These are phyloP conservation scores for Drosophila parabipectinata DNA, from an alignment of 1,140 invertebrate genomes.

Conservation along the genomic window DNA sequence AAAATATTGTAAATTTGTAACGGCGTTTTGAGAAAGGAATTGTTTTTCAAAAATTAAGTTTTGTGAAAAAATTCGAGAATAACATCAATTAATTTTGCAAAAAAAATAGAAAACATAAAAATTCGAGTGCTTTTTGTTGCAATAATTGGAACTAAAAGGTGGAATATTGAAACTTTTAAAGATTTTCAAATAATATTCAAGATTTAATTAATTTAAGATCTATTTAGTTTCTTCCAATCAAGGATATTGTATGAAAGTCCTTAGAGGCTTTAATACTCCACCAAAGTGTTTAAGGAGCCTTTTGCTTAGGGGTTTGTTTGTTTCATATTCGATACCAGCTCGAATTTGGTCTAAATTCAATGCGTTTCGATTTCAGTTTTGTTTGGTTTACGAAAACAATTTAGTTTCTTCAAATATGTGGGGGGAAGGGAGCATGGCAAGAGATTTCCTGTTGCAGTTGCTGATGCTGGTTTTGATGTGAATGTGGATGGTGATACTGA, in stretches of 20 bases:
- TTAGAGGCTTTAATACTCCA: not conserved
- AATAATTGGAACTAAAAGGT: conserved; percentile 6
- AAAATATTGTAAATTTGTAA: conserved; percentile 15
- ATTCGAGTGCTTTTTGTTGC: conserved; percentile 47
- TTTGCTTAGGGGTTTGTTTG: conserved; percentile 34
- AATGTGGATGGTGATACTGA: conserved; percentile 10
- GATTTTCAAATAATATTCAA: conserved; percentile 13
- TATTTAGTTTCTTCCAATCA: conserved; percentile 1
- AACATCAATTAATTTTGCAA: conserved; percentile 13
- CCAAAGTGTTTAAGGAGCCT: conserved; percentile 15
- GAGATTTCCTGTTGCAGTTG: conserved; percentile 69
- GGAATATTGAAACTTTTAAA: not conserved
- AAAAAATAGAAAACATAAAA: conserved; percentile 29
- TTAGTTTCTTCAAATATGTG: conserved; percentile 53
- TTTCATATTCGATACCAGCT: conserved; percentile 82
- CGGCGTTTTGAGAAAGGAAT: not conserved
- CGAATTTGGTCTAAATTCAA: conserved; percentile 81
- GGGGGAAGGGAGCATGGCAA: conserved; percentile 63
- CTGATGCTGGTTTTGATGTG: conserved; percentile 4
- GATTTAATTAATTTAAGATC: conserved; percentile 5
- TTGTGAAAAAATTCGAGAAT: conserved; percentile 27
- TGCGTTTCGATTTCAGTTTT: conserved; percentile 72
- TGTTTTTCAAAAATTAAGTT: conserved; percentile 1
- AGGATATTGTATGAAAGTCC: conserved; percentile 14
- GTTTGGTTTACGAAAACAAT: conserved; percentile 49